Base-by-base conservation (phyloP, 30 jellyfish, hydroid and myxozoan genomes). In the Nemopilema nomurai region DNA sequence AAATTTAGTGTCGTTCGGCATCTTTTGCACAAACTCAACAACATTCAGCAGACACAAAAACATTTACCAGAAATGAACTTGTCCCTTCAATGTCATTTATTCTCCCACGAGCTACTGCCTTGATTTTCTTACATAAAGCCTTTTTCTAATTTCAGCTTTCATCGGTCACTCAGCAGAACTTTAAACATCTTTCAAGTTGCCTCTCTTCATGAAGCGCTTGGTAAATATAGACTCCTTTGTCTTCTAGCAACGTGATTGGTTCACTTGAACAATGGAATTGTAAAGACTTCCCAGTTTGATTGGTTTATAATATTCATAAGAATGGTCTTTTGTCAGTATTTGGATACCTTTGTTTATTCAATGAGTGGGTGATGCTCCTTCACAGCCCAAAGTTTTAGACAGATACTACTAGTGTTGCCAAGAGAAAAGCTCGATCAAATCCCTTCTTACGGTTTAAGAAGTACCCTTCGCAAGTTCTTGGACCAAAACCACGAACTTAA, bases 241-340 rank as follows among this genome's bases (percentile, higher is more conserved):
- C 65, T 62, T 49, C n/a, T 75, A 21, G 75, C 22, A 18, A 65
- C n/a, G 76, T 84, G 78, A 84, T 84, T 84, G 93, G 93, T 82
- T 66, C 20, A 0, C 1, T 20, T 4, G 51, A 65, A 79, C 80
- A 79, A 79, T 79, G 17, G n/a, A 6, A 0, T 32, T 52, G 31
- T 32, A 30, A 22, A 19, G 7, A 19, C 1, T 24, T 1, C 28
- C 16, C 73, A 13, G 19, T 41, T 19, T 79, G 80, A 79, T 79
- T 79, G 89, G 89, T 28, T 62, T 1, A 23, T 25, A 0, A 0
- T 18, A 0, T 24, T 67, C 9, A 1, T 29, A 17, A 4, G 57
- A 41, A 41, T 41, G 13, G 57, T 3, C 57, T 41, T 41, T 41
- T 41, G 57, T 41, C 57, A 41, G 57, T 41, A 6, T 41, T 41